Base-by-base conservation (phyloP, 2,797 vertebrate species). In the Pipistrellus nathusii region DNA sequence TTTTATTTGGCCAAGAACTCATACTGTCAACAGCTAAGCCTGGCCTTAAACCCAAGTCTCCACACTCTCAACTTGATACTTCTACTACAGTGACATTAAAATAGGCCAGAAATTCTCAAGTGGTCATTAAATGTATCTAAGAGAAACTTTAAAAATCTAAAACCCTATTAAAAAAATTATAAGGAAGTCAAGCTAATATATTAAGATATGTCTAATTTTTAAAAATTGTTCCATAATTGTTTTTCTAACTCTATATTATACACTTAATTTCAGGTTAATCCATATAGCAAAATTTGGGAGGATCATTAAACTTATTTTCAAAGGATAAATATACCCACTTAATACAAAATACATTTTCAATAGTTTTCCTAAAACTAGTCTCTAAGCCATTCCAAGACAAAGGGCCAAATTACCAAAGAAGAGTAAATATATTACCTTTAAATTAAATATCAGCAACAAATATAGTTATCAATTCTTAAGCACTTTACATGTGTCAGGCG, bases 321-420 rank as follows among this genome's bases (percentile, higher is more conserved):
- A 51, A 83, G 23, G 6, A 69, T 62, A 76, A 83, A 68, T 44
- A 87, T 18, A 20, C n/a, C 27, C 15, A 92, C 21, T 94, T 81
- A 95, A 51, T 46, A 38, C 38, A 23, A 78, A 84, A 94, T 30
- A 4, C 4, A 72, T 48, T 81, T 73, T 73, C 32, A 17, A 81
- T 0, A 48, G 53, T 20, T 78, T 55, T 62, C 64, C 81, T 82
- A 85, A 84, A 85, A 44, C 18, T 62, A 94, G 55, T 73, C 51
- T 91, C 46, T n/a, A 93, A 84, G 46, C 17, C 44, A 77, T 84
- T 82, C 66, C 27, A 48, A 87, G 23, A 85, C 18, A 84, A 93
- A 91, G 46, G 20, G 18, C 35, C 2, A 91, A 72, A 53, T 66
- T 57, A 87, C 76, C 55, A 83, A 83, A 86, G 51, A 89, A 59